Conservation (phyloP, 2,888 invertebrate species). For the Sisyra nigra region DNA sequence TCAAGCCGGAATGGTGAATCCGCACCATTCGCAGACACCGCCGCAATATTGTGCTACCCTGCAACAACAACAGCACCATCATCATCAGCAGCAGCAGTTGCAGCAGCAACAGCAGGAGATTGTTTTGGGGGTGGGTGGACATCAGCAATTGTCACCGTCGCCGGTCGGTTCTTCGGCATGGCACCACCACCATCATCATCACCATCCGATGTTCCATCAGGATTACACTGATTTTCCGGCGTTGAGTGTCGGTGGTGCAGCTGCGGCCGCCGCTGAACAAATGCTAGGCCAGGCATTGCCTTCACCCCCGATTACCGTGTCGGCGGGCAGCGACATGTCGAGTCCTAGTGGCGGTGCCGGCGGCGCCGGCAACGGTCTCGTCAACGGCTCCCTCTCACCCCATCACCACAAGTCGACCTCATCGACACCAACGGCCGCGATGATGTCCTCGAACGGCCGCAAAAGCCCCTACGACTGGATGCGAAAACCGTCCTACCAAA, state of each 20-base stretch:
- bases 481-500: conserved; percentile 75
- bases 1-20: conserved; percentile 20
- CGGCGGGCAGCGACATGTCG: conserved; percentile 43
- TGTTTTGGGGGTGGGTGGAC: conserved; percentile 6
- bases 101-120: conserved; percentile 7
- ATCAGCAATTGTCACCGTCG: not conserved
- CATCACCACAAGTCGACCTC: conserved; percentile 16
- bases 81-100: conserved; percentile 16
- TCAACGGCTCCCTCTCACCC: conserved; percentile 21
- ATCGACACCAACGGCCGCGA: conserved; percentile 18
- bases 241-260: not conserved
- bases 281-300: conserved; percentile 22
- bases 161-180: conserved; percentile 20
- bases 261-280: conserved; percentile 1
- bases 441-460: conserved; percentile 46
- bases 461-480: conserved; percentile 85
- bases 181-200: conserved; percentile 26
- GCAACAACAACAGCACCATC: conserved; percentile 18
- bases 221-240: conserved; percentile 26
- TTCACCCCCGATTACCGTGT: conserved; percentile 40
- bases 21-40: conserved; percentile 30
- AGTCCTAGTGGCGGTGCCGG: conserved; percentile 29
- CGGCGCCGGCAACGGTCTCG: conserved; percentile 14
- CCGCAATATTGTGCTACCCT: conserved; percentile 30
- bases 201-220: conserved; percentile 29